Conservation (phyloP, 2,888 invertebrate genomes). For the Pyrrhia umbra region DNA sequence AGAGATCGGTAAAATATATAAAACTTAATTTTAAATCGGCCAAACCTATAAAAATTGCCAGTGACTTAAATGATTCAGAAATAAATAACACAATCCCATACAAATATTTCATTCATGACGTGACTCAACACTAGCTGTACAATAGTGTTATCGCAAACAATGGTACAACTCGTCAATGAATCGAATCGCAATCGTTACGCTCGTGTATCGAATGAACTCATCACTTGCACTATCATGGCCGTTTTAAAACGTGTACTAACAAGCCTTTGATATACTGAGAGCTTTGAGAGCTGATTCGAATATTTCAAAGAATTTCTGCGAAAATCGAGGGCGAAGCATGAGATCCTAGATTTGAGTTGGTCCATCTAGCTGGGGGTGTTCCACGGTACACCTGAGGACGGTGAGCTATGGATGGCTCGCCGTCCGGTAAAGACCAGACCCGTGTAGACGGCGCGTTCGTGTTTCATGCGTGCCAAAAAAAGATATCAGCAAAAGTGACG, state of each 20-base stretch:
- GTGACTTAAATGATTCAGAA: conserved; percentile 1
- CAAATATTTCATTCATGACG: conserved; percentile 1
- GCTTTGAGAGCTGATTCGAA: conserved; percentile 22
- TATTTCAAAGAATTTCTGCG: background rate
- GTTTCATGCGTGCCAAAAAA: too few species aligned
- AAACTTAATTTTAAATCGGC: too few species aligned
- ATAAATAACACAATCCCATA: background rate
- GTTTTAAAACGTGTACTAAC: conserved; percentile 17
- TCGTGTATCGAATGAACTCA: conserved; percentile 48
- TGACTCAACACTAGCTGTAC: conserved; percentile 20
- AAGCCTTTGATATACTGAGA: conserved; percentile 1
- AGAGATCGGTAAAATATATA: too few species aligned
- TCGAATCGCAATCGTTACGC: conserved; percentile 51
- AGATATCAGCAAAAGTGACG: too few species aligned
- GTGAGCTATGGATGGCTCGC: too few species aligned
- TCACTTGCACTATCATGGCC: conserved; percentile 55
- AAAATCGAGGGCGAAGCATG: too few species aligned
- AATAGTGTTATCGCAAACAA: conserved; percentile 40
- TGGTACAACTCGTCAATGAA: conserved; percentile 32
- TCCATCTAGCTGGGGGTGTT: too few species aligned
- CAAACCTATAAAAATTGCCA: too few species aligned
- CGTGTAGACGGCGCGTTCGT: too few species aligned
- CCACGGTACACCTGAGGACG: too few species aligned
- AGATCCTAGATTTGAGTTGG: too few species aligned
- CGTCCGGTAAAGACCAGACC: too few species aligned